phyloP scores from a whole-genome alignment of 2,797 vertebrate species.

The Enteromius radiatus region DNA sequence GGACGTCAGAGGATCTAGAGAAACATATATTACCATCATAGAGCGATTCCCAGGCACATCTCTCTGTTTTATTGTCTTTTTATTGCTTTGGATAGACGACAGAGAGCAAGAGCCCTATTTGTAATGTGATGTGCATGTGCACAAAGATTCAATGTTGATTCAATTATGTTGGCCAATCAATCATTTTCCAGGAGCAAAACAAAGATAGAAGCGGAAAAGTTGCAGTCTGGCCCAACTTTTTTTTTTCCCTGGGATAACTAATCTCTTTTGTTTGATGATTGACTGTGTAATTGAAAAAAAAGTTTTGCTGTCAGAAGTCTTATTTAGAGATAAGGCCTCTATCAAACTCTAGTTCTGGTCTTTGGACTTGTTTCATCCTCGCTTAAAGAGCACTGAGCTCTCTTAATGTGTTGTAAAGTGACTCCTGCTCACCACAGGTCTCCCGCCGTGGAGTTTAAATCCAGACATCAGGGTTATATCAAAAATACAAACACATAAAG shows the following conservation, averaged over 20 bases:
- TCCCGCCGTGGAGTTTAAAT: slow-evolving; percentile 63
- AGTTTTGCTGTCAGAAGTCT: slow-evolving; percentile 35
- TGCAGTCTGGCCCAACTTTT: slow-evolving; percentile 41
- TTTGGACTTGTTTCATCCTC: slow-evolving; percentile 38
- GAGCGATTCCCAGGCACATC: slow-evolving; percentile 50
- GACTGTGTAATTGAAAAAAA: slow-evolving; percentile 43
- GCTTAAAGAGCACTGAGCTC: slow-evolving; percentile 19
- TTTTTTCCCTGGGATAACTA: slow-evolving; percentile 41
- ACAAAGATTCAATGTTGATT: slow-evolving; percentile 59
- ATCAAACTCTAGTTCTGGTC: slow-evolving; percentile 36
- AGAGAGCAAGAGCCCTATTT: slow-evolving; percentile 49
- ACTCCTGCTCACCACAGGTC: slow-evolving; percentile 45
- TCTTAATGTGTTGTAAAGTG: slow-evolving; percentile 25
- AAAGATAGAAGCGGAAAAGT: slow-evolving; percentile 44
- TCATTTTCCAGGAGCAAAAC: slow-evolving; percentile 56
- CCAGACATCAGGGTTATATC: slow-evolving; percentile 63
- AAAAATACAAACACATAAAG: slow-evolving; percentile 48
- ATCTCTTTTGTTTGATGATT: slow-evolving; percentile 44
- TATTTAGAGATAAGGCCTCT: slow-evolving; percentile 43
- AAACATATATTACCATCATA: slow-evolving; percentile 49
- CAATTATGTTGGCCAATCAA: slow-evolving; percentile 55
- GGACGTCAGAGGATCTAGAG: slow-evolving; percentile 39
- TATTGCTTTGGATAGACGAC: slow-evolving; percentile 54
- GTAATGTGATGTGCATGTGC: slow-evolving; percentile 54
- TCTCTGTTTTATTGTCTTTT: slow-evolving; percentile 57